Percentiles rank a stretch among this genome's conserved stretches.
Conservation (phyloP, 2,888 invertebrate species). For the Drosophila niveifrons region DNA sequence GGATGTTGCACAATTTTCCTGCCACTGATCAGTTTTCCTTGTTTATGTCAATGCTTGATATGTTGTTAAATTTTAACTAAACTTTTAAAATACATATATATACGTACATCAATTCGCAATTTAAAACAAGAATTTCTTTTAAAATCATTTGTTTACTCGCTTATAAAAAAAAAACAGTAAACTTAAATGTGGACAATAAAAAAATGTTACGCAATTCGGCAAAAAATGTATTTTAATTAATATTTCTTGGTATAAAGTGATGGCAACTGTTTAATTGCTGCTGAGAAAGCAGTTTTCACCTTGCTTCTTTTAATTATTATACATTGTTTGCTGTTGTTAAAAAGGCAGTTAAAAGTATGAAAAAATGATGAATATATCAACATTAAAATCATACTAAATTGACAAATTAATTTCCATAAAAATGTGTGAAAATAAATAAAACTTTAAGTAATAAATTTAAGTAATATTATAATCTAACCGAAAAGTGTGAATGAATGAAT, state of each 20-base stretch:
- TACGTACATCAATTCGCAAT: too few species aligned
- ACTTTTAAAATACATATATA: background rate
- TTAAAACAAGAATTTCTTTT: background rate
- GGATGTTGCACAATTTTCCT: background rate
- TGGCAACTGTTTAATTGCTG: background rate
- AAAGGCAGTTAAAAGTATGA: background rate
- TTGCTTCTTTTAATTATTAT: background rate
- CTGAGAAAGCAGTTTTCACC: background rate
- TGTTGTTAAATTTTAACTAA: background rate
- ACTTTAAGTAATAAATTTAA: too few species aligned
- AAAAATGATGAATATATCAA: background rate
- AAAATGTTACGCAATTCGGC: background rate
- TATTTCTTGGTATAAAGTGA: background rate
- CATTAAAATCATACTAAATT: background rate
- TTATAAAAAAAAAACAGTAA: background rate
- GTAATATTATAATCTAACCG: too few species aligned
- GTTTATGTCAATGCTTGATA: background rate
- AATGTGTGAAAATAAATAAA: too few species aligned
- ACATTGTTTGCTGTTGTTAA: background rate
- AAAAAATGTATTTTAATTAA: conserved; percentile 1
- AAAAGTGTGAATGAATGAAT: too few species aligned
- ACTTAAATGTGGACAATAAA: background rate
- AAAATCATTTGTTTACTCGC: background rate
- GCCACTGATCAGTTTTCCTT: conserved; percentile 1
- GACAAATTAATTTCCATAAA: background rate